Percentiles rank a stretch among this genome's conserved stretches.
Conservation (phyloP, 2,113 vertebrate species). For the Phaethon lepturus region DNA sequence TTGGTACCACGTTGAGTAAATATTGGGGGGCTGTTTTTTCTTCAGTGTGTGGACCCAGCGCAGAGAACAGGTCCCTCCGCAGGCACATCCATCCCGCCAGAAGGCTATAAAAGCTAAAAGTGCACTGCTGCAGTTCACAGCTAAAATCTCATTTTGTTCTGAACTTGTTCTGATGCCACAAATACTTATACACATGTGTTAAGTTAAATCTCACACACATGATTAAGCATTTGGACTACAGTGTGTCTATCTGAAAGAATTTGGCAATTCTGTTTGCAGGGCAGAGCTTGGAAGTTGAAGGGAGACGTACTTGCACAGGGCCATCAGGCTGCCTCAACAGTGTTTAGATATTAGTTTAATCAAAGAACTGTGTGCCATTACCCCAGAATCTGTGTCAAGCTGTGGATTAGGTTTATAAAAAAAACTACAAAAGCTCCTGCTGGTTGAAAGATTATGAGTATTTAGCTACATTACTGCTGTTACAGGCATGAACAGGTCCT, state of each 20-base stretch:
- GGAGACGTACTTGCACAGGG: not conserved
- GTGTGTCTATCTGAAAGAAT: not conserved
- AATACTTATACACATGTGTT: not conserved
- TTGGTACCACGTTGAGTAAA: not conserved
- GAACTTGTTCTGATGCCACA: not conserved
- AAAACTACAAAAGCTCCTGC: constrained; percentile 67
- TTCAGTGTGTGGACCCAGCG: not conserved
- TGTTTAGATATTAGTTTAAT: constrained; percentile 75
- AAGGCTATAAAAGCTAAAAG: not conserved
- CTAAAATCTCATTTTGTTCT: not conserved
- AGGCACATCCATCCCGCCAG: not conserved
- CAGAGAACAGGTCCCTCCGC: not conserved
- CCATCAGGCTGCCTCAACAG: constrained; percentile 24
- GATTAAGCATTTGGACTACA: not conserved
- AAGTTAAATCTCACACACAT: not conserved
- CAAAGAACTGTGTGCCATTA: constrained; percentile 75
- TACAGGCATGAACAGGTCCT: constrained; percentile 69
- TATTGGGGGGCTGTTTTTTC: not conserved
- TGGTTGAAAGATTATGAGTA: constrained; percentile 75
- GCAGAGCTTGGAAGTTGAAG: not conserved
- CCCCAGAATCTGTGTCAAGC: constrained; percentile 74
- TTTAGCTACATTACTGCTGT: constrained; percentile 72
- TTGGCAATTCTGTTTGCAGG: not conserved
- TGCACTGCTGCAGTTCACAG: not conserved
- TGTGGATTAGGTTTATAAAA: constrained; percentile 77